These are phyloP conservation scores for Xylocopa sonorina DNA, from an alignment of 1,140 invertebrate species.

Conservation along the genomic window DNA sequence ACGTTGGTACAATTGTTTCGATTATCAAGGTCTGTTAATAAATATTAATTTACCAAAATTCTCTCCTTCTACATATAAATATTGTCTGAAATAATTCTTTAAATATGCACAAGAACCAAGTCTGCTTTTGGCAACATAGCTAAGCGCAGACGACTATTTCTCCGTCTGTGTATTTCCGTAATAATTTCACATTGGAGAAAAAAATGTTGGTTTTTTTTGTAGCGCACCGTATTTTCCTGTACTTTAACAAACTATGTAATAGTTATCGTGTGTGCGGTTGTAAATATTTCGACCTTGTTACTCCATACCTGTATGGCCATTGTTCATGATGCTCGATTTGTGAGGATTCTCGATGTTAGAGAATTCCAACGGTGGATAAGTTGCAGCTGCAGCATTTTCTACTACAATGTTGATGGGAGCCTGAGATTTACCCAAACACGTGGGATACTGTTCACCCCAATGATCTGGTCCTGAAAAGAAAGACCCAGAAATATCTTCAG, in stretches of 20 bases:
- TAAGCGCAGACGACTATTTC: too few species aligned
- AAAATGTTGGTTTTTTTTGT: not conserved
- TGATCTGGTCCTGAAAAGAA: constrained; percentile 84
- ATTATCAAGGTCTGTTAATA: too few species aligned
- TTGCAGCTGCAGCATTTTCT: constrained; percentile 84
- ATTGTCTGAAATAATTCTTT: too few species aligned
- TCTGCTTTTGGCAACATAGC: too few species aligned
- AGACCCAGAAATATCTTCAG: too few species aligned
- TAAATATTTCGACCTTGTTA: constrained; percentile 24
- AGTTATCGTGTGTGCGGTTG: not conserved
- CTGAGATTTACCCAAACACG: constrained; percentile 90
- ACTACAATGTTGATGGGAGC: constrained; percentile 92
- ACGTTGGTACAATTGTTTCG: not conserved
- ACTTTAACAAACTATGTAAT: not conserved
- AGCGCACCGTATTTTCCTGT: not conserved
- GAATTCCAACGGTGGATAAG: constrained; percentile 83
- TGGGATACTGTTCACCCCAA: constrained; percentile 86
- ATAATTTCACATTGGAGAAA: not conserved
- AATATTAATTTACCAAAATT: not conserved
- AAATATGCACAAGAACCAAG: too few species aligned
- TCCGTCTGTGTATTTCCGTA: not conserved
- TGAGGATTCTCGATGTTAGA: constrained; percentile 83
- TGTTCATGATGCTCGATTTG: constrained; percentile 85
- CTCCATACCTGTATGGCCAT: constrained; percentile 88
- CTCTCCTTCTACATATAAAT: too few species aligned